A percentile compares a stretch with the other conserved stretches of the same genome.
These are phyloP conservation scores for Clamator glandarius DNA, from an alignment of 2,797 vertebrate species.

Conservation along the genomic window DNA sequence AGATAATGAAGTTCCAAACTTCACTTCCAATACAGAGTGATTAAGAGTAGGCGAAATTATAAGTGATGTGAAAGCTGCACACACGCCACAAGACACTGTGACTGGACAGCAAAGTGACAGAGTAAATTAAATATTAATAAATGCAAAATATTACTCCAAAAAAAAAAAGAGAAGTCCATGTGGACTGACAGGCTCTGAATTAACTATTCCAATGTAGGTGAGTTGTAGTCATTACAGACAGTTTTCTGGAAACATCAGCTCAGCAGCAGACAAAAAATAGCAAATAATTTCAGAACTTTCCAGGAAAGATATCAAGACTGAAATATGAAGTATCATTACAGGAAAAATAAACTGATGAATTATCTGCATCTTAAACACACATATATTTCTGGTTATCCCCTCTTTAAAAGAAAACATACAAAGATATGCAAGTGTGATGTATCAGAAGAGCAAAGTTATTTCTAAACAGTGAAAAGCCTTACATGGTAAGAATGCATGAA, in stretches of 20 bases:
- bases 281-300: background rate
- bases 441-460: background rate
- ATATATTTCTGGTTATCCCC: background rate
- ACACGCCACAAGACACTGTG: background rate
- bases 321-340: background rate
- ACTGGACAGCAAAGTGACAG: conserved; percentile 6
- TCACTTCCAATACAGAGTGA: background rate
- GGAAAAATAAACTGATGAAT: background rate
- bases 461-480: background rate
- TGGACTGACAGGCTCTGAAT: conserved; percentile 1
- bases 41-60: background rate
- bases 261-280: background rate
- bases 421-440: background rate
- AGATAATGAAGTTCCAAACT: background rate
- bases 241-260: background rate
- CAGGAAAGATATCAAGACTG: background rate
- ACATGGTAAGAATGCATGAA: background rate
- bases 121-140: conserved; percentile 44
- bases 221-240: background rate
- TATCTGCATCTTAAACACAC: background rate
- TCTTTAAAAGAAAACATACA: background rate
- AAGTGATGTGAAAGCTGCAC: background rate
- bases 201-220: background rate
- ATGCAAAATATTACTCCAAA: conserved; percentile 20
- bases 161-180: background rate